A percentile compares a stretch with the other conserved stretches of the same genome.
phyloP scores from a whole-genome alignment of 35 echinoderm and acorn worm species.

The Apostichopus californicus region DNA sequence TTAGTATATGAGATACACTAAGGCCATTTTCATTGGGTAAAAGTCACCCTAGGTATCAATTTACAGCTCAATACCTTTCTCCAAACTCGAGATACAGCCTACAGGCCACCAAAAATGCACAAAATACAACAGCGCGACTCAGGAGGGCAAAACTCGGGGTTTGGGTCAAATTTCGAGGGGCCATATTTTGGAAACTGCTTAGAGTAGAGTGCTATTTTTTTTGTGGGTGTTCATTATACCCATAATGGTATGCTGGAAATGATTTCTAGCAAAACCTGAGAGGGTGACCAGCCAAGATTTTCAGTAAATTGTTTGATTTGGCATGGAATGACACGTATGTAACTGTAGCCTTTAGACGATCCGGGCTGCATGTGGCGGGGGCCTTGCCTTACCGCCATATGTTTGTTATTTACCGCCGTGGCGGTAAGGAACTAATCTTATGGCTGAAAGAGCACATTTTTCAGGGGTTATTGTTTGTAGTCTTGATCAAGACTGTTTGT shows the following conservation, averaged over 20 bases:
- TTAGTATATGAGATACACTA: conserved; percentile 6
- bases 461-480: background rate
- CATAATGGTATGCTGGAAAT: conserved; percentile 12
- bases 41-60: conserved; percentile 19
- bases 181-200: conserved; percentile 17
- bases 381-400: too few species aligned
- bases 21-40: conserved; percentile 12
- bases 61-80: conserved; percentile 25
- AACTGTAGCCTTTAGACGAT: background rate
- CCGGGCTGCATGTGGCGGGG: too few species aligned
- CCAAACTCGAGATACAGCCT: background rate
- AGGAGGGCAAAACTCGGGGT: background rate
- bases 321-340: conserved; percentile 1
- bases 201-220: conserved; percentile 25
- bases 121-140: conserved; percentile 1
- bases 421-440: background rate
- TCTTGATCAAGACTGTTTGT: background rate
- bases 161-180: background rate
- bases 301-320: background rate
- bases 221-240: conserved; percentile 11
- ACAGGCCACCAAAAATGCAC: background rate
- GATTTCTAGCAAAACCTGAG: conserved; percentile 2
- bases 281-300: conserved; percentile 26
- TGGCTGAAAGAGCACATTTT: background rate
- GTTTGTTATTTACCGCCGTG: background rate